Conservation (phyloP, 2,888 invertebrate genomes). For the Macrophya annulata region DNA sequence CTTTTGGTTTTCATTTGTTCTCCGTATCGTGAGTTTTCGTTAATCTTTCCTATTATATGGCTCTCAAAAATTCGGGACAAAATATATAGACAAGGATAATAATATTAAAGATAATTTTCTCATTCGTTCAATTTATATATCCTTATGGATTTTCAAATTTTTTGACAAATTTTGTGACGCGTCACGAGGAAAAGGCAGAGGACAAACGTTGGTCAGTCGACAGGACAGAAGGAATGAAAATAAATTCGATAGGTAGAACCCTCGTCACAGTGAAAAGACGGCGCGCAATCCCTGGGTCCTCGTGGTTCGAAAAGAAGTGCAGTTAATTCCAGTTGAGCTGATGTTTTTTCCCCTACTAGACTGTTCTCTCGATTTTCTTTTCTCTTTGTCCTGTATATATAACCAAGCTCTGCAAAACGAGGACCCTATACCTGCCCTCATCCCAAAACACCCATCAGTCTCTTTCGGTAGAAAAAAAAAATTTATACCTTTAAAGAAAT, state of each 20-base stretch:
- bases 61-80: background rate
- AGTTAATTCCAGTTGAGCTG: slow-evolving; percentile 40
- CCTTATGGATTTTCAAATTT: background rate
- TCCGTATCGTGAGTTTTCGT: background rate
- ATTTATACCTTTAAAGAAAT: background rate
- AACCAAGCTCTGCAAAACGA: background rate
- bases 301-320: slow-evolving; percentile 46
- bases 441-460: slow-evolving; percentile 24
- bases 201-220: slow-evolving; percentile 45
- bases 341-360: slow-evolving; percentile 1
- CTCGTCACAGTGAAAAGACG: slow-evolving; percentile 40
- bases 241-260: slow-evolving; percentile 48
- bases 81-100: background rate
- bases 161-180: background rate
- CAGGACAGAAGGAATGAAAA: slow-evolving; percentile 38
- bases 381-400: background rate
- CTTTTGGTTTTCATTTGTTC: background rate
- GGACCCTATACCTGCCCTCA: slow-evolving; percentile 7
- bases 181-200: slow-evolving; percentile 1
- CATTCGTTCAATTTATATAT: background rate
- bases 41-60: background rate
- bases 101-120: background rate
- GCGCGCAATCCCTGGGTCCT: slow-evolving; percentile 43
- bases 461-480: background rate
- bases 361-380: background rate